Conservation (phyloP, 2,113 vertebrate species). For the Corynorhinus townsendii region DNA sequence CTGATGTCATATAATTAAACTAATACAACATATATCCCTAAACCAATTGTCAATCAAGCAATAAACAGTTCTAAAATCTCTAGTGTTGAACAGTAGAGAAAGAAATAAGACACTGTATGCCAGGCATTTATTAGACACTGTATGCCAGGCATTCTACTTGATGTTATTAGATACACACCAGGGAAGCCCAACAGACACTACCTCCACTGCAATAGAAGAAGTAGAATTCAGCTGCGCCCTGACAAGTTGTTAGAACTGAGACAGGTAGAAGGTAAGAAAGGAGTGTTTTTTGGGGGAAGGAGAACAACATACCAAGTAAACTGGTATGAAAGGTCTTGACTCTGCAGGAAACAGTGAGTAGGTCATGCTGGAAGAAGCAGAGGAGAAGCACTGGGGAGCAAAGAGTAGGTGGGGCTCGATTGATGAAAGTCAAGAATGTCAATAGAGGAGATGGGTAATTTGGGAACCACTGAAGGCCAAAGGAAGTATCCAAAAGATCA, state of each 20-base stretch:
- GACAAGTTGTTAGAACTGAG: neutral
- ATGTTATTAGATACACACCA: neutral
- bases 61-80: neutral
- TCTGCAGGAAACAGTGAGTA: neutral
- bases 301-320: neutral
- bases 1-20: no score
- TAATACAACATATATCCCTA: neutral
- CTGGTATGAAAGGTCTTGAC: neutral
- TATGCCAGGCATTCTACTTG: neutral
- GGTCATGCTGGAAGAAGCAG: neutral
- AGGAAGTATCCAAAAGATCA: neutral
- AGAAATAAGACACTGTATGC: neutral
- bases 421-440: neutral
- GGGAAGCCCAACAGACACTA: neutral
- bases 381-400: neutral
- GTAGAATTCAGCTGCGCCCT: neutral
- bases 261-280: neutral
- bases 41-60: neutral
- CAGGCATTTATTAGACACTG: neutral
- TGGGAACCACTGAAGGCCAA: neutral
- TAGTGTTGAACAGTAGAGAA: neutral
- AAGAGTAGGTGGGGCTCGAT: neutral
- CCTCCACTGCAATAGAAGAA: neutral
- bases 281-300: neutral
- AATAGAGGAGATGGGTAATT: neutral